These are phyloP conservation scores for Tokudaia muenninki DNA, from an alignment of 2,797 vertebrate genomes.

Conservation along the genomic window DNA sequence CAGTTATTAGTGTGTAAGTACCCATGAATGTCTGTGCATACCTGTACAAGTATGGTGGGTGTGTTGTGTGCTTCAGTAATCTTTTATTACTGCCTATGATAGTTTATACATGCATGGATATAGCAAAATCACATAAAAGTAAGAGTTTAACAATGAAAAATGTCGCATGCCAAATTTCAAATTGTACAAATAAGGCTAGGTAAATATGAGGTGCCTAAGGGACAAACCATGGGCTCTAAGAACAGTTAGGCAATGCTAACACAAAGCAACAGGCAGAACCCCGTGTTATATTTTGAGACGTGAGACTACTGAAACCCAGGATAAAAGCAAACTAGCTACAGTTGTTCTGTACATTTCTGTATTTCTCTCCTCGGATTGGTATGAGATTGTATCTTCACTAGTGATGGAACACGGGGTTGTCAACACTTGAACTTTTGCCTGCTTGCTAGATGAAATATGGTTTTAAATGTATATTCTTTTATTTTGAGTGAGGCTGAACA, in stretches of 20 bases:
- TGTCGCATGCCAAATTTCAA: neutral
- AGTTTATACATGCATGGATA: neutral
- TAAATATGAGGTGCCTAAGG: neutral
- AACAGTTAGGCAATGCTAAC: neutral
- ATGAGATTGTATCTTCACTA: neutral
- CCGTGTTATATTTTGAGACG: neutral
- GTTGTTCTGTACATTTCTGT: neutral
- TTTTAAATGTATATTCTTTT: neutral
- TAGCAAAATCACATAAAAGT: constrained; percentile 3
- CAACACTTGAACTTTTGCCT: neutral
- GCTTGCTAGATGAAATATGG: neutral
- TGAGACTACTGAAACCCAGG: neutral
- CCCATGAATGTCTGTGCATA: neutral
- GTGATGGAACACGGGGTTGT: neutral
- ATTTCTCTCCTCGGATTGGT: neutral
- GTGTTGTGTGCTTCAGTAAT: neutral
- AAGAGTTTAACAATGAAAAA: neutral
- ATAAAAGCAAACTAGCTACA: neutral
- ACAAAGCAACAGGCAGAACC: neutral
- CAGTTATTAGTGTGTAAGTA: neutral
- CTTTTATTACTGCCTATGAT: neutral
- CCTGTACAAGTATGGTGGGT: neutral
- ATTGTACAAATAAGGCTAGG: neutral
- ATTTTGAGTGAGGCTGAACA: neutral
- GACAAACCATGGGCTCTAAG: neutral